Percentiles rank a stretch among this genome's conserved stretches.
Conservation (phyloP, 2,888 invertebrate genomes). For the Dyspetes luteomarginatus region DNA sequence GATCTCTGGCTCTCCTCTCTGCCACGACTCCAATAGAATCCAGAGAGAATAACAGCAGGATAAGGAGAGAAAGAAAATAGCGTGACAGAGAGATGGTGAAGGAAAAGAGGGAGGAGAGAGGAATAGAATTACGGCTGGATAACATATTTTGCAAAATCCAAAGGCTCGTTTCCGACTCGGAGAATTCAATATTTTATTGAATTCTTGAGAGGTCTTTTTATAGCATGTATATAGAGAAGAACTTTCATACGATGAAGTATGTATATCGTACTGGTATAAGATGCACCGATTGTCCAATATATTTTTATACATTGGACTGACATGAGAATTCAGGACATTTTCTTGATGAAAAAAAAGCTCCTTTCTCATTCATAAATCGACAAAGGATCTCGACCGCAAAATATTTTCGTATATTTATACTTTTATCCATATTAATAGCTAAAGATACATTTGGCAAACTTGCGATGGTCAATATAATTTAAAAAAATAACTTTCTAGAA, state of each 20-base stretch:
- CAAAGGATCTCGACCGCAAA: neutral
- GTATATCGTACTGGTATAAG: neutral
- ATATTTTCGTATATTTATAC: neutral
- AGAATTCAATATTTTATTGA: slow-evolving; percentile 54
- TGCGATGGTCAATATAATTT: no score
- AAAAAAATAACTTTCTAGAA: no score
- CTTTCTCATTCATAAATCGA: neutral
- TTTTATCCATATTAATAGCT: no score
- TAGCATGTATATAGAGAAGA: slow-evolving; percentile 4
- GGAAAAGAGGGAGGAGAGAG: neutral
- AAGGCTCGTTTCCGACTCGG: slow-evolving; percentile 17
- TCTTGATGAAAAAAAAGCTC: neutral
- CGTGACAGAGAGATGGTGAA: slow-evolving; percentile 3
- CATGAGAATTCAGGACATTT: no score
- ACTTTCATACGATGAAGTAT: neutral
- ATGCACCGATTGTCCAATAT: neutral
- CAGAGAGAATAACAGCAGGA: slow-evolving; percentile 32
- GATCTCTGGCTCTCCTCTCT: slow-evolving; percentile 55
- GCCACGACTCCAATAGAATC: slow-evolving; percentile 56
- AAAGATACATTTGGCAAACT: no score
- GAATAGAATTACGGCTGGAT: slow-evolving; percentile 44
- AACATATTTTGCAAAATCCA: slow-evolving; percentile 45
- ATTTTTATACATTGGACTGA: neutral
- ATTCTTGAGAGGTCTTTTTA: slow-evolving; percentile 18
- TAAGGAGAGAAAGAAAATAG: slow-evolving; percentile 10